Base-by-base conservation (phyloP, 2,113 vertebrate species). In the Danionella cerebrum region DNA sequence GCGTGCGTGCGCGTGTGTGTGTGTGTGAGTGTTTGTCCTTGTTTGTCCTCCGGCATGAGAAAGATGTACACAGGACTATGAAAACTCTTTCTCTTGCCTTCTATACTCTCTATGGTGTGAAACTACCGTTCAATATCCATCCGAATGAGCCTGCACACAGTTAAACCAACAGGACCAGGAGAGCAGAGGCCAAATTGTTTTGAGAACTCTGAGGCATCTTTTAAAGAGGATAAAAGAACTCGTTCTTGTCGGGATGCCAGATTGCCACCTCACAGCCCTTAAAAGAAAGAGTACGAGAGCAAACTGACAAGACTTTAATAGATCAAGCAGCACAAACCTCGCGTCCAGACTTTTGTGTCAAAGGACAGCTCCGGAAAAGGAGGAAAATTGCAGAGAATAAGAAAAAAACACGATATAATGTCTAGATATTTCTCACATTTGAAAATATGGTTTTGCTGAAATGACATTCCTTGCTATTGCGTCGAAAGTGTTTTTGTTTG, bases 371-470 rank as follows among this genome's bases (percentile, higher is more conserved):
- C 82, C 83, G 78, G 80, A 73, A 85, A 74, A 84, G 83, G 76
- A 85, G 80, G 75, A 80, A 86, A 82, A 80, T 80, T 78, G 19
- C n/a, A 14, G 5, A 64, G 67, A 53, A 64, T 31, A 68, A 73
- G 42, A 21, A 35, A 69, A 65, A 55, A 63, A 74, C 48, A 69
- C 65, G 78, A 78, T 88, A 87, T 89, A 85, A 77, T 83, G 87
- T 90, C 87, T 87, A 86, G 85, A 84, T 89, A 90, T 89, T 90
- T 86, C 86, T 87, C 87, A 84, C 83, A 85, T 81, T 64, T 70
- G 44, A 58, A 48, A 50, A 62, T 67, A 63, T 85, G 88, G 64
- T 78, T 87, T 73, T 59, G 45, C 83, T 81, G 83, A 86, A 84
- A 86, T 83, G 78, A 76, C 81, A 79, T 80, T 84, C 85, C 84